Evolutionary conservation across 2,888 invertebrate genomes (phyloP), one percentile per base, ranked within the genome.

Genomic region (Siphonodentalium dalli): DNA sequence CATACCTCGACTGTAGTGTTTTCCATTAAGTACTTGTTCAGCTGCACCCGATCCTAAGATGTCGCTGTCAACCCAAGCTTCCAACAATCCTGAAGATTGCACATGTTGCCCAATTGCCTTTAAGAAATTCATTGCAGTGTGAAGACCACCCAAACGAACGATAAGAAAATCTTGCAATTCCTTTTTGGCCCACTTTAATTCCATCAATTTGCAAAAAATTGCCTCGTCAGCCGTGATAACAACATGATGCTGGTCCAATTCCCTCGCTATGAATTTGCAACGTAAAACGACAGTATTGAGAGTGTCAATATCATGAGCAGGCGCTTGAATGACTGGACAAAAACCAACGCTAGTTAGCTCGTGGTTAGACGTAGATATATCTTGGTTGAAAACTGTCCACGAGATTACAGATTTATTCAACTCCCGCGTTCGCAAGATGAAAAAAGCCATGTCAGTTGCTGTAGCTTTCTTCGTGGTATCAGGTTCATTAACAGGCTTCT

Each of bases 201-300:
- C 50, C 50, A 54, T 54, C 40, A 51, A 21, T 33, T 21, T 54
- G 1, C 23, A 31, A 35, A 29, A 53, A 18, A 53, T 27, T 9
- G 54, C 33, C 18, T 54, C 35, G 18, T 54, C 51, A 39, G 53
- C 50, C 1, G 42, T 54, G 6, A 54, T 18, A 13, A 54, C 37
- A 21, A 54, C 33, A 45, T 45, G 24, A 23, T 33, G 13, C 7
- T 45, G 34, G 3, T 26, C 35, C 1, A 45, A 1, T 9, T n/a
- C 6, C 24, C 0, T 9, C 8, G 33, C 23, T 15, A 45, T 29
- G 35, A 34, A 2, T 23, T n/a, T 45, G 15, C 45, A 45, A 13
- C 45, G 18, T 13, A 21, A 3, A 3, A 34, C 24, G 18, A 45
- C 34, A 4, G 44, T 44, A 21, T 44, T 44, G 23, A 44, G 23